Percentiles rank a stretch among this genome's conserved stretches.
Conservation (phyloP, 2,888 invertebrate genomes). For the Parnassius mnemosyne region DNA sequence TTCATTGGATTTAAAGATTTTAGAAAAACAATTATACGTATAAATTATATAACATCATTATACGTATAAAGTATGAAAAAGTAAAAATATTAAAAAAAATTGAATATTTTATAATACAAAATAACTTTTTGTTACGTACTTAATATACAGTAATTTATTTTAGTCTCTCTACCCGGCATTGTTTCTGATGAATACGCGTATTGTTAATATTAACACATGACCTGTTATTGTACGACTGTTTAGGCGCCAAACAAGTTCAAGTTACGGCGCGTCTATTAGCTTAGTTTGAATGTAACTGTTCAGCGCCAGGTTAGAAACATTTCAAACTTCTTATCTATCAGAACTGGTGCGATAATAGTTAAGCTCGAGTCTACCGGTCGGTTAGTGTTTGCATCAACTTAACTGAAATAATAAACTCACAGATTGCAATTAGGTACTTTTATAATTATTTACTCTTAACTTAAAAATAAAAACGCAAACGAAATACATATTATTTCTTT, state of each 20-base stretch:
- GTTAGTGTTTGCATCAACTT: conserved; percentile 14
- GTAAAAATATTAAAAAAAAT: no score
- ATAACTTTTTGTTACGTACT: no score
- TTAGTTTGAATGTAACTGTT: conserved; percentile 28
- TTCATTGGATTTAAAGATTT: no score
- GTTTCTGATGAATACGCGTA: conserved; percentile 15
- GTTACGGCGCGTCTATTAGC: conserved; percentile 21
- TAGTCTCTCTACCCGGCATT: conserved; percentile 3
- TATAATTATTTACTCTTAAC: no score
- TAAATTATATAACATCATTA: no score
- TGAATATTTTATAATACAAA: no score
- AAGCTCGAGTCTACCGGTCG: conserved; percentile 17
- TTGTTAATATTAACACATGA: conserved; percentile 24
- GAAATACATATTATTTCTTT: neutral
- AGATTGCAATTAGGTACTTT: no score
- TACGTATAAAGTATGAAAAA: no score
- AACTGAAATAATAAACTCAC: conserved; percentile 7
- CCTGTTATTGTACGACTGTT: conserved; percentile 22
- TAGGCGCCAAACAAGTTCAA: conserved; percentile 18
- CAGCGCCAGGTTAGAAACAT: conserved; percentile 17
- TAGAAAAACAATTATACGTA: no score
- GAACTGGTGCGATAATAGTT: conserved; percentile 26
- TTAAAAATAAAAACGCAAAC: no score
- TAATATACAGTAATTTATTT: no score
- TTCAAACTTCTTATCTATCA: conserved; percentile 27